Evolutionary conservation across 2,888 invertebrate genomes (phyloP).

Genomic region (Argyra leucocephala): DNA sequence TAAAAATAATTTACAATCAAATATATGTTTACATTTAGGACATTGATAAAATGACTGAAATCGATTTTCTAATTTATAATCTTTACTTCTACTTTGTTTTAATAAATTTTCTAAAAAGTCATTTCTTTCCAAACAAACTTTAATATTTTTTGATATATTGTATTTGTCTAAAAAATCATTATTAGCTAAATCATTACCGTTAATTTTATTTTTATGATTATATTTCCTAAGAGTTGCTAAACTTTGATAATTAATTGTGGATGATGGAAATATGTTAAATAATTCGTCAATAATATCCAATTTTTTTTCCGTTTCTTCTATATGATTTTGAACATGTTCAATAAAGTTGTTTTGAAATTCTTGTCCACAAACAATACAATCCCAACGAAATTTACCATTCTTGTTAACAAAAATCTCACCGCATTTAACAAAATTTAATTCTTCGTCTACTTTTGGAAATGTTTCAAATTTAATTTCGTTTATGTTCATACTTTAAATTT

Average conservation of each 20-base stretch:
- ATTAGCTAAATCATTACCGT: background rate
- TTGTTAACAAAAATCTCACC: background rate
- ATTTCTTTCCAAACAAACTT: background rate
- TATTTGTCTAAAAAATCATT: background rate
- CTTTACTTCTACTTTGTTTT: background rate
- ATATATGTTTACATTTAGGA: background rate
- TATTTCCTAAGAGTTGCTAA: too few species aligned
- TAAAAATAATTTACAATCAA: background rate
- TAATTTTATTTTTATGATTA: background rate
- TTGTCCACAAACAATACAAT: background rate
- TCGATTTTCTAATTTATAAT: background rate
- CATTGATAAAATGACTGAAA: background rate
- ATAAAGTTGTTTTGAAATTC: background rate
- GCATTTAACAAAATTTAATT: background rate
- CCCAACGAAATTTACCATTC: background rate
- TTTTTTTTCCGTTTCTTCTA: background rate
- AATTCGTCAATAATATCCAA: background rate
- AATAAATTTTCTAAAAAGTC: background rate
- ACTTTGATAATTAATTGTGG: background rate
- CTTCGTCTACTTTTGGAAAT: too few species aligned
- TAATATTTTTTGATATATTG: background rate
- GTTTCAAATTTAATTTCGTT: too few species aligned
- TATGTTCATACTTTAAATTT: too few species aligned
- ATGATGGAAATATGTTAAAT: background rate
- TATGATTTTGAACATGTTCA: background rate